Evolutionary conservation across 1,140 invertebrate genomes (phyloP).

Genomic region (Drosophila lacertosa): DNA sequence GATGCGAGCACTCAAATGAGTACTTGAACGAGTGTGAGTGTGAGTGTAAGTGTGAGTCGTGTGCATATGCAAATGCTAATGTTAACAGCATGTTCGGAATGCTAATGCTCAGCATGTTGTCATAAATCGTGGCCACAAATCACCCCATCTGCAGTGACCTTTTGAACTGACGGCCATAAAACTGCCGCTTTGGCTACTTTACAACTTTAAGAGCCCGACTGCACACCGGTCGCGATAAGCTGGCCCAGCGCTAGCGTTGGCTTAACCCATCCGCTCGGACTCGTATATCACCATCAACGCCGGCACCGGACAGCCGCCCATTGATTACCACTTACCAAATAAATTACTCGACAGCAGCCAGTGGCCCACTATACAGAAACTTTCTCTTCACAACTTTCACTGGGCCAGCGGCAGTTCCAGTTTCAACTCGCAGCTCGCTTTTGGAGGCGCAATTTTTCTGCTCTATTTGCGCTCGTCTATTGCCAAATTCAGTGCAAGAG

Average conservation of each 20-base stretch:
- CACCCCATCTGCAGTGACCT: constrained; percentile 76
- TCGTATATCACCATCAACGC: constrained; percentile 57
- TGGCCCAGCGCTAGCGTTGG: constrained; percentile 30
- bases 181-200: constrained; percentile 71
- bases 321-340: constrained; percentile 80
- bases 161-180: constrained; percentile 76
- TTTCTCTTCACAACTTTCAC: constrained; percentile 69
- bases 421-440: constrained; percentile 12
- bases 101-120: constrained; percentile 48
- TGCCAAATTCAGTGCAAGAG: constrained; percentile 76
- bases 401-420: constrained; percentile 18
- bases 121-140: constrained; percentile 60
- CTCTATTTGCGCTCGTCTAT: constrained; percentile 75
- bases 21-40: constrained; percentile 6
- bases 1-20: constrained; percentile 39
- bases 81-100: constrained; percentile 79
- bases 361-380: constrained; percentile 48
- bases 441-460: constrained; percentile 74
- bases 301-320: constrained; percentile 56
- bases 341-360: constrained; percentile 61
- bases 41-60: constrained; percentile 21
- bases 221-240: constrained; percentile 52
- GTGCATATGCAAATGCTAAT: constrained; percentile 78
- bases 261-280: constrained; percentile 58
- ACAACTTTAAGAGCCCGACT: constrained; percentile 51